Percentiles rank a stretch among this genome's conserved stretches.
phyloP scores from a whole-genome alignment of 2,888 invertebrate genomes.

The Tillus elongatus region DNA sequence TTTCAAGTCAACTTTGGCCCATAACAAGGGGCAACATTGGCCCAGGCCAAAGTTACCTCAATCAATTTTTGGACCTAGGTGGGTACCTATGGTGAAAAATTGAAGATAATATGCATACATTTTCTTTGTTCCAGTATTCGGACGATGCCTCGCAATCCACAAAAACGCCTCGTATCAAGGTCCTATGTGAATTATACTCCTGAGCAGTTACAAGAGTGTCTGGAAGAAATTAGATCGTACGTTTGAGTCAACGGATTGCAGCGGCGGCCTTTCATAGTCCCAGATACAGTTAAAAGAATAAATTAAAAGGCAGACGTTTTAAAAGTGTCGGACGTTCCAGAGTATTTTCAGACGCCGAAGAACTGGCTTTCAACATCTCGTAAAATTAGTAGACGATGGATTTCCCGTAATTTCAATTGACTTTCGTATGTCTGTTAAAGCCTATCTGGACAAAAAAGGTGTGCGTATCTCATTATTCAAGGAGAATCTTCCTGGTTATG shows the following conservation, averaged over 20 bases:
- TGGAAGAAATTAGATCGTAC: constrained; percentile 13
- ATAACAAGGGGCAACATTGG: constrained; percentile 6
- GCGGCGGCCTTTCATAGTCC: constrained; percentile 13
- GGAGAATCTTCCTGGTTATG: constrained; percentile 14
- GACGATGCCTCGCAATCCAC: constrained; percentile 13
- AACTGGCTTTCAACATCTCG: constrained; percentile 9
- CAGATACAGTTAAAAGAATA: constrained; percentile 13
- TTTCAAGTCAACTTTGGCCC: constrained; percentile 9
- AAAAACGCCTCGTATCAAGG: constrained; percentile 13
- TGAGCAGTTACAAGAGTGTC: constrained; percentile 13
- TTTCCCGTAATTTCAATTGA: constrained; percentile 13
- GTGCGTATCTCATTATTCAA: constrained; percentile 5
- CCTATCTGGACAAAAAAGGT: constrained; percentile 12
- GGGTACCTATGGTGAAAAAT: too few species aligned
- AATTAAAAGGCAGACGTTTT: constrained; percentile 13
- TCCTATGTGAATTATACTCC: constrained; percentile 13
- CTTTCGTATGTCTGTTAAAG: constrained; percentile 12
- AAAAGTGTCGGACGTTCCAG: constrained; percentile 12
- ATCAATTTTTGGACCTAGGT: too few species aligned
- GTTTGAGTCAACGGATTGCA: constrained; percentile 12
- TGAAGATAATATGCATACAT: too few species aligned
- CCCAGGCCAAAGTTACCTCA: constrained; percentile 9
- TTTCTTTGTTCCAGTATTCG: too few species aligned
- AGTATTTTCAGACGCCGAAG: constrained; percentile 11
- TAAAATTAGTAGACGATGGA: constrained; percentile 10